A percentile compares a stretch with the other conserved stretches of the same genome.
phyloP scores from a whole-genome alignment of 2,113 vertebrate species.

The Leucoraja erinaceus region DNA sequence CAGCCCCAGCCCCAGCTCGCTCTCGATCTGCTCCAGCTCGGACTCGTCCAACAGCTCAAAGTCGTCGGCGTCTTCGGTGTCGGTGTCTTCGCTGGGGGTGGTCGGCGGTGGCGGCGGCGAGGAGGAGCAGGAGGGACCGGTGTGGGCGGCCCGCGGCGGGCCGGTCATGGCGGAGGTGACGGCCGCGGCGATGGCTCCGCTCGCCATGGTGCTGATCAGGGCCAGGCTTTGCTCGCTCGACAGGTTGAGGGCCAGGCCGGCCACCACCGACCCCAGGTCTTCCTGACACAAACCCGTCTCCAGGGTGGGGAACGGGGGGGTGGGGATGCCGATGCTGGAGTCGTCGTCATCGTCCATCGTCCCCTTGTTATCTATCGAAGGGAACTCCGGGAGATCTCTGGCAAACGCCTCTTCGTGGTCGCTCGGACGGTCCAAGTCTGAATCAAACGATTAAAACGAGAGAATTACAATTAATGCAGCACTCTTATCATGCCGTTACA shows the following conservation, averaged over 20 bases:
- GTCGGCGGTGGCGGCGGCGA: conserved; percentile 51
- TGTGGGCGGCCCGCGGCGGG: conserved; percentile 58
- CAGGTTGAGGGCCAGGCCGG: conserved; percentile 53
- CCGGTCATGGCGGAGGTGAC: conserved; percentile 81
- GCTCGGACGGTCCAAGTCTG: conserved; percentile 79
- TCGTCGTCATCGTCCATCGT: conserved; percentile 74
- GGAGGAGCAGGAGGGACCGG: conserved; percentile 45
- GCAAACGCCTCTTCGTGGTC: conserved; percentile 76
- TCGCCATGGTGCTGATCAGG: conserved; percentile 70
- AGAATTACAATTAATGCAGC: neutral
- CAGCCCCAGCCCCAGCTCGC: conserved; percentile 75
- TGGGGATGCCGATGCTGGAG: conserved; percentile 69
- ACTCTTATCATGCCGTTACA: neutral
- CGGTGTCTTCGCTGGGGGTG: conserved; percentile 70
- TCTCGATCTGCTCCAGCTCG: conserved; percentile 89
- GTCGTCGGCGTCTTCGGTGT: conserved; percentile 85
- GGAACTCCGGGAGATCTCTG: conserved; percentile 77
- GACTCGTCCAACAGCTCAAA: conserved; percentile 97
- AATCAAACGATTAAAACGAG: conserved; percentile 22
- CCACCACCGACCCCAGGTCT: conserved; percentile 47
- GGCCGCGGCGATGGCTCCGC: conserved; percentile 67
- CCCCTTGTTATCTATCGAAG: conserved; percentile 75
- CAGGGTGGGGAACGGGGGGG: conserved; percentile 48
- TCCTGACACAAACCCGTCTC: conserved; percentile 36
- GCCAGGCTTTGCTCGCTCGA: conserved; percentile 58